Evolutionary conservation across 2,888 invertebrate genomes (phyloP).

Genomic region (Morpho achilles): DNA sequence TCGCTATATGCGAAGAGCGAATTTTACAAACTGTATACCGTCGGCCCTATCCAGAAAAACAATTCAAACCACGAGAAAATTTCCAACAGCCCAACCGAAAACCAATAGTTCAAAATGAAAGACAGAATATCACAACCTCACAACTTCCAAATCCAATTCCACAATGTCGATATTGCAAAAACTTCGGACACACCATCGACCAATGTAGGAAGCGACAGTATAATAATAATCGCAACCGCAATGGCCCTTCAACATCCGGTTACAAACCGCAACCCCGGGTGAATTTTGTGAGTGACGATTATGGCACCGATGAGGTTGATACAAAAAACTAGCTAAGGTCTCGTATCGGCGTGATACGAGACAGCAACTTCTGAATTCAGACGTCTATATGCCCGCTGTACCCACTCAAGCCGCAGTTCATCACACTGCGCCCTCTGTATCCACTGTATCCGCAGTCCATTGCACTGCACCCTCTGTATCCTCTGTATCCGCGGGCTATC

Average conservation of each 20-base stretch:
- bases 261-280: conserved; percentile 8
- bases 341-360: not conserved
- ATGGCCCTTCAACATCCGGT: conserved; percentile 14
- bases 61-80: not conserved
- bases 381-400: conserved; percentile 4
- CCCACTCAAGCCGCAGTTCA: conserved; percentile 19
- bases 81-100: too few species aligned
- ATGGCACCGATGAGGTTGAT: conserved; percentile 9
- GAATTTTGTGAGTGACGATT: not conserved
- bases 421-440: conserved; percentile 16
- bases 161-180: conserved; percentile 24
- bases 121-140: not conserved
- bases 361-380: not conserved
- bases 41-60: not conserved
- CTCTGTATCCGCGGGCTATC: conserved; percentile 21
- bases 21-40: conserved; percentile 6
- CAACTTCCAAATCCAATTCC: not conserved
- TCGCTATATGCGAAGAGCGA: conserved; percentile 21
- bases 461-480: conserved; percentile 15
- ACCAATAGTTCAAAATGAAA: too few species aligned
- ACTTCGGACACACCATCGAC: conserved; percentile 13
- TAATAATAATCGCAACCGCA: conserved; percentile 6
- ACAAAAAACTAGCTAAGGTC: not conserved
- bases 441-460: conserved; percentile 19
- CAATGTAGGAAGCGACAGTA: conserved; percentile 21